Evolutionary conservation across 2,113 vertebrate species (phyloP), one percentile per base, ranked within the genome.

Genomic region (Tautogolabrus adspersus): DNA sequence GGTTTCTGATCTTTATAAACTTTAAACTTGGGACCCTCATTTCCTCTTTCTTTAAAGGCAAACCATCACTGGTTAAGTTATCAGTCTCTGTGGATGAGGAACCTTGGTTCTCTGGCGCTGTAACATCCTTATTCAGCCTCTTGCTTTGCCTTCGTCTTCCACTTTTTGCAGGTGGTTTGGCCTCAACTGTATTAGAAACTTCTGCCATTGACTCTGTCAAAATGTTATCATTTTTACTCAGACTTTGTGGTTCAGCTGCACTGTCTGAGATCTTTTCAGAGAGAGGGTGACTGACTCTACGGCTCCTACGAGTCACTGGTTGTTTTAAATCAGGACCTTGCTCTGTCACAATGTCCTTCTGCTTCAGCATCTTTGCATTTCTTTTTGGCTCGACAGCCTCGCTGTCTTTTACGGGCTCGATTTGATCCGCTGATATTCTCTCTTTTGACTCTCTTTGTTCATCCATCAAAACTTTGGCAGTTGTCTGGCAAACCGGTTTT

Each of bases 1-100:
- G 94, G 73, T 95, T 95, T 86, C 79, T 89, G 75, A 94, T 88
- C 59, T 90, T 91, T 52, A 82, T 83, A 59, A 95, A 75, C 65
- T 92, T 94, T 64, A 95, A 86, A 49, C 93, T 93, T 38, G 93
- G 94, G 62, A 95, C 83, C 52, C 67, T 87, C 1, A 57, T 84
- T 3, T 92, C 85, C 10, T 88, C 80, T 5, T 69, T 91, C 72
- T 84, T 83, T 16, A 82, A 73, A 13, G 56, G 19, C 47, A 81
- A 72, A 64, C 61, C 71, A 34, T 89, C 88, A 57, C 11, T 47
- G 72, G 80, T 42, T 34, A 49, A 60, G 23, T 81, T 77, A 60
- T 87, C 79, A 13, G 68, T 61, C 51, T 88, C 84, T 42, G 77
- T 78, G 46, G 86, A 62, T 23, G 71, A 80, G 34, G 70, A 34